Evolutionary conservation across 2,113 vertebrate genomes (phyloP).

Genomic region (Mola mola): DNA sequence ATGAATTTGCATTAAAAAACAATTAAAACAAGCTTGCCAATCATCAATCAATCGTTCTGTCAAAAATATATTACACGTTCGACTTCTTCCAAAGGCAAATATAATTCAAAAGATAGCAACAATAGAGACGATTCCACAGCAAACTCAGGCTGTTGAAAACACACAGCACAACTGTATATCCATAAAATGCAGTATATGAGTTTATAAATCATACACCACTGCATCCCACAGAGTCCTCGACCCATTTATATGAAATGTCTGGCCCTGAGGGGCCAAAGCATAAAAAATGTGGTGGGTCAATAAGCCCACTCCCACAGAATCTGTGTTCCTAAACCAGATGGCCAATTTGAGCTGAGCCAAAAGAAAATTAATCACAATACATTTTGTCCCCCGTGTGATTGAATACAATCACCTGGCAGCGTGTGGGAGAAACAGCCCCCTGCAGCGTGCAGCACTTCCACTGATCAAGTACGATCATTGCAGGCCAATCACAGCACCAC

Average conservation of each 20-base stretch:
- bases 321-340: constrained; percentile 60
- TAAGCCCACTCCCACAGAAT: constrained; percentile 50
- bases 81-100: no score
- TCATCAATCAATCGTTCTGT: no score
- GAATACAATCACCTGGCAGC: constrained; percentile 26
- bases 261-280: constrained; percentile 33
- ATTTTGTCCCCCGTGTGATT: constrained; percentile 44
- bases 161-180: no score
- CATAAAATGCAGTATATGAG: no score
- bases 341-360: constrained; percentile 57
- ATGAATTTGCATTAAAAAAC: no score
- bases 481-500: not conserved
- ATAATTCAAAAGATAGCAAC: no score
- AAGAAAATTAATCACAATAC: constrained; percentile 58
- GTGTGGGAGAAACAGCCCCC: constrained; percentile 41
- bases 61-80: no score
- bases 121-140: no score
- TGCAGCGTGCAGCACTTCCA: constrained; percentile 24
- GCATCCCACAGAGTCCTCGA: constrained; percentile 50
- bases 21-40: no score
- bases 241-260: constrained; percentile 52
- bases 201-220: constrained; percentile 1
- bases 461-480: no score
- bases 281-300: constrained; percentile 58
- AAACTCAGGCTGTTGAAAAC: no score